Evolutionary conservation across 1,140 invertebrate genomes (phyloP), one percentile per base, ranked within the genome.

Genomic region (Formica selysi): DNA sequence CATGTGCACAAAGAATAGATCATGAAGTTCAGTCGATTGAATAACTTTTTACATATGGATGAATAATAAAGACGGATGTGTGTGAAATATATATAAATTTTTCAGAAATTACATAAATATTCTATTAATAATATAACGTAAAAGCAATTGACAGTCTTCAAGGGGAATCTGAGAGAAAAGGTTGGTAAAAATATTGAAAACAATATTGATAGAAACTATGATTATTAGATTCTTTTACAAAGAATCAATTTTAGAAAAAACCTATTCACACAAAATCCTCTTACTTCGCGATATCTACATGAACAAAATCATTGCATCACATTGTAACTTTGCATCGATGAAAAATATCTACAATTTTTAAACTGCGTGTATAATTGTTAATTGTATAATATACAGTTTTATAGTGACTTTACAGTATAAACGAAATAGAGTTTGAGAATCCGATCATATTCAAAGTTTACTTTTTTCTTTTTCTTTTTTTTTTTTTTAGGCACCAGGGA

Each of bases 201-300:
- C 76, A 91, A 86, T 54, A 95, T 95, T 95, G 93, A 95, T 95
- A 95, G 94, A 95, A 95, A 95, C 95, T 95, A 95, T 95, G 94
- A 95, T 95, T 95, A 95, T 95, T 95, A 92, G 94, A 95, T 91
- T 92, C 94, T 95, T 95, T 95, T 95, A 95, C 94, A 95, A 95
- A 95, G 94, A 95, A 95, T 95, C 94, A 93, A 93, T 93, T 94
- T 94, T 94, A 94, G 92, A 95, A 95, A 95, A 95, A 94, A 94
- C 91, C 94, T 95, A 95, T 95, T 95, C 94, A 95, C 95, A 95
- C 94, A 92, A 95, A 95, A 95, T 93, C 89, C 91, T 94, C 88
- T 92, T 93, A 92, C 87, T 93, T 92, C 90, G 92, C 92, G 91
- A 93, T 95, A 95, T 95, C 94, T 95, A 95, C 94, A 95, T 94